Conservation (phyloP, 2,888 invertebrate genomes). For the Oconnorella tubifera region DNA sequence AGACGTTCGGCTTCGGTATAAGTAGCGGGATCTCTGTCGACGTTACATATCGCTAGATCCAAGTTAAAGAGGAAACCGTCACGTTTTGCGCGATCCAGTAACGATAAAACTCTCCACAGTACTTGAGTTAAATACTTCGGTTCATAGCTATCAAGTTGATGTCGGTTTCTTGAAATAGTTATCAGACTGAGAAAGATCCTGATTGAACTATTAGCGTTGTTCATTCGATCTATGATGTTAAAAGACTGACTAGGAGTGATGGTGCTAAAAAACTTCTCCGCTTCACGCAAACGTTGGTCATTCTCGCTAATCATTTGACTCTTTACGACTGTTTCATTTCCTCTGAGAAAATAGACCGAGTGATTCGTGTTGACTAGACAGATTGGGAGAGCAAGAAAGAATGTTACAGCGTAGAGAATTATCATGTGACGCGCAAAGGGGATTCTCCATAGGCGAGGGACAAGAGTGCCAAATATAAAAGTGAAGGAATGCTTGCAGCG, state of each 20-base stretch:
- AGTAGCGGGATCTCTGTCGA: conserved; percentile 39
- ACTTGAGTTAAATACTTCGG: conserved; percentile 45
- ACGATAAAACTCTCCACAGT: conserved; percentile 34
- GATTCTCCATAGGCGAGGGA: no score
- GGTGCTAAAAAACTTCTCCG: conserved; percentile 1
- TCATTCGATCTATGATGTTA: no score
- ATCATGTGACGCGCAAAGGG: not conserved
- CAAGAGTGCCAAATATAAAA: no score
- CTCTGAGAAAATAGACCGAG: not conserved
- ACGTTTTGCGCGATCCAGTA: conserved; percentile 31
- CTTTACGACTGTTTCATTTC: not conserved
- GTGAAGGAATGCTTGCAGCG: no score
- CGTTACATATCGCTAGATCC: conserved; percentile 44
- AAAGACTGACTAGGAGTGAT: not conserved
- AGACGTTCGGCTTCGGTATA: conserved; percentile 40
- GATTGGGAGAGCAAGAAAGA: not conserved
- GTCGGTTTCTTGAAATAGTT: conserved; percentile 42
- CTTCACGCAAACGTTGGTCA: not conserved
- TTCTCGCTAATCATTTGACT: not conserved
- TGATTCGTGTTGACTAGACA: not conserved
- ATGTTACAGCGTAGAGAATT: not conserved
- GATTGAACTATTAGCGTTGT: not conserved
- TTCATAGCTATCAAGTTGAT: conserved; percentile 37
- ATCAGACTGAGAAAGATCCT: conserved; percentile 41
- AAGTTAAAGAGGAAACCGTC: conserved; percentile 25